A percentile compares a stretch with the other conserved stretches of the same genome.
Conservation (phyloP, 2,888 invertebrate species). For the Xanthostigma xanthostigma region DNA sequence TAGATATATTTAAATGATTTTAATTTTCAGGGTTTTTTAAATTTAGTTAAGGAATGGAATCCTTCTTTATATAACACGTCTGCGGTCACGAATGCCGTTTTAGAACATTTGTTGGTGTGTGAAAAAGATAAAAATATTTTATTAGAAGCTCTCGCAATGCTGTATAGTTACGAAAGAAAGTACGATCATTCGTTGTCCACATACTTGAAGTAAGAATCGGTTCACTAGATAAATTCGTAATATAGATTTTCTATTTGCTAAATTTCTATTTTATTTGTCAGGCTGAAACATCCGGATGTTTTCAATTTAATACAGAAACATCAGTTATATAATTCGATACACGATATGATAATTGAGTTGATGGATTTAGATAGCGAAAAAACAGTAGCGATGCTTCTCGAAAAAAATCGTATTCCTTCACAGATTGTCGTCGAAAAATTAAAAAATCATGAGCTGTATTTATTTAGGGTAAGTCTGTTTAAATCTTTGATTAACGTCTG, state of each 20-base stretch:
- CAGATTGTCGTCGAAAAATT: conserved; percentile 72
- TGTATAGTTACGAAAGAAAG: conserved; percentile 75
- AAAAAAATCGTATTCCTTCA: conserved; percentile 56
- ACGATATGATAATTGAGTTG: conserved; percentile 73
- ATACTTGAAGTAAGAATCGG: conserved; percentile 56
- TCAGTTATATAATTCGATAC: conserved; percentile 66
- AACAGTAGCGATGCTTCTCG: conserved; percentile 68
- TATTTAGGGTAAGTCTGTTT: conserved; percentile 55
- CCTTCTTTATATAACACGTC: conserved; percentile 68
- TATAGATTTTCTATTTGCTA: not conserved
- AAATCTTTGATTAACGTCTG: no score
- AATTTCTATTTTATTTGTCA: conserved; percentile 17
- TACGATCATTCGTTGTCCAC: conserved; percentile 85
- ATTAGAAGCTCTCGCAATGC: conserved; percentile 74
- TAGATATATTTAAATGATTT: not conserved
- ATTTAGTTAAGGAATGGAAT: conserved; percentile 78
- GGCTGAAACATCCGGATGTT: conserved; percentile 76
- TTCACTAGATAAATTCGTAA: conserved; percentile 3
- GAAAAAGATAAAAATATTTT: conserved; percentile 57
- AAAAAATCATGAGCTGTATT: conserved; percentile 51
- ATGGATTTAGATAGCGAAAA: conserved; percentile 75
- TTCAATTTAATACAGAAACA: conserved; percentile 76
- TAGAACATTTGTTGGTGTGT: conserved; percentile 59
- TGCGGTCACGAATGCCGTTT: conserved; percentile 72
- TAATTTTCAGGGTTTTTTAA: conserved; percentile 51